These are phyloP conservation scores for Desoria tigrina DNA, from an alignment of 2,888 invertebrate genomes.

Conservation along the genomic window DNA sequence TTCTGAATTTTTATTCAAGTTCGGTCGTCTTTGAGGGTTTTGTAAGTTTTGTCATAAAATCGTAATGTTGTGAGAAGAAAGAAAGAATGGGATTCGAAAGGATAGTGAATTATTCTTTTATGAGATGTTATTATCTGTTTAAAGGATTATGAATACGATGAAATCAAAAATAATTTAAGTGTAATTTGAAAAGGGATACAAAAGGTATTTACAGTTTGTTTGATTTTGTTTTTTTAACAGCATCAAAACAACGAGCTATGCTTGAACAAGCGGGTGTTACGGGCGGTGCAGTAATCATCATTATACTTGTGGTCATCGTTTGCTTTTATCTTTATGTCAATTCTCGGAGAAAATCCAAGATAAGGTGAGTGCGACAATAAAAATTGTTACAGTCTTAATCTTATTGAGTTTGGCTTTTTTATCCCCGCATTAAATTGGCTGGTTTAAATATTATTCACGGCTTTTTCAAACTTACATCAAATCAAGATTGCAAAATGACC, in stretches of 20 bases:
- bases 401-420: no score
- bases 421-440: no score
- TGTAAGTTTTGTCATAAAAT: constrained; percentile 14
- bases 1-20: no score
- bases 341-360: constrained; percentile 45
- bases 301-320: constrained; percentile 57
- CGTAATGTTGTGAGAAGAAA: constrained; percentile 17
- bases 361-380: constrained; percentile 31
- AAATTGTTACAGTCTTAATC: not conserved
- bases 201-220: constrained; percentile 17
- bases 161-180: no score
- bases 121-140: constrained; percentile 15
- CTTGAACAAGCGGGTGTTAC: constrained; percentile 86
- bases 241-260: constrained; percentile 78
- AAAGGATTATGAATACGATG: not conserved
- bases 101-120: constrained; percentile 4
- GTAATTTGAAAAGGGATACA: not conserved
- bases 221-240: constrained; percentile 58
- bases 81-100: constrained; percentile 10
- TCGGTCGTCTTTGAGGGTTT: not conserved
- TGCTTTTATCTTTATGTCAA: constrained; percentile 53
- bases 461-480: no score
- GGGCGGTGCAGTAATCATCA: constrained; percentile 73
- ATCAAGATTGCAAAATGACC: no score
- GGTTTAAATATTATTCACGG: no score